Evolutionary conservation across 1,140 invertebrate genomes (phyloP).

Genomic region (Propsilocerus akamusi): DNA sequence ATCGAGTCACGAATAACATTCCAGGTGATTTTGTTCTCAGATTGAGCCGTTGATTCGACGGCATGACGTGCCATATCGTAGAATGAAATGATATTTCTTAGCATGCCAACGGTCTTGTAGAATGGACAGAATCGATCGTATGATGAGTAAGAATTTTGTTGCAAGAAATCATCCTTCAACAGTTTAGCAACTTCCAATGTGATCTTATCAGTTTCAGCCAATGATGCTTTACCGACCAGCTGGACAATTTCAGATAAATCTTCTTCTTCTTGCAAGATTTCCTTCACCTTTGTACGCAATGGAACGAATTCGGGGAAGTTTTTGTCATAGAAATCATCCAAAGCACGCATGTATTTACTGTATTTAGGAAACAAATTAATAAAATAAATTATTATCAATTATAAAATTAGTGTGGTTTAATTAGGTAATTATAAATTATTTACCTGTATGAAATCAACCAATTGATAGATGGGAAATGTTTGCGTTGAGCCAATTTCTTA

Average conservation of each 20-base stretch:
- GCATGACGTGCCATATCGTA: slow-evolving; percentile 96
- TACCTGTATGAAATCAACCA: slow-evolving; percentile 96
- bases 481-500: slow-evolving; percentile 97
- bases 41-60: slow-evolving; percentile 94
- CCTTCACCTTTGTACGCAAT: slow-evolving; percentile 80
- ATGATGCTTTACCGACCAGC: slow-evolving; percentile 94
- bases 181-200: slow-evolving; percentile 97
- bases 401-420: too few species aligned
- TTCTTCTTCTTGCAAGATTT: slow-evolving; percentile 98
- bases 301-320: slow-evolving; percentile 98
- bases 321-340: slow-evolving; percentile 99
- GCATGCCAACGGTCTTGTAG: slow-evolving; percentile 98
- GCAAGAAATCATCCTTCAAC: slow-evolving; percentile 97
- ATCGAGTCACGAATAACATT: slow-evolving; percentile 91
- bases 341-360: slow-evolving; percentile 93
- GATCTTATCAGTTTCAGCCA: slow-evolving; percentile 98
- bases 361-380: slow-evolving; percentile 19
- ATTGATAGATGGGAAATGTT: slow-evolving; percentile 99
- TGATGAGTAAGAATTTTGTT: slow-evolving; percentile 92
- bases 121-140: slow-evolving; percentile 99
- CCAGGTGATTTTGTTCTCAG: slow-evolving; percentile 99
- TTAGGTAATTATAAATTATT: too few species aligned
- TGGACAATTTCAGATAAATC: slow-evolving; percentile 99
- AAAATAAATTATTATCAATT: too few species aligned
- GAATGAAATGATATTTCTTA: slow-evolving; percentile 96